Percentiles rank a stretch among this genome's conserved stretches.
Evolutionary conservation across 2,797 vertebrate species (phyloP).

Genomic region (Cheirogaleus major): DNA sequence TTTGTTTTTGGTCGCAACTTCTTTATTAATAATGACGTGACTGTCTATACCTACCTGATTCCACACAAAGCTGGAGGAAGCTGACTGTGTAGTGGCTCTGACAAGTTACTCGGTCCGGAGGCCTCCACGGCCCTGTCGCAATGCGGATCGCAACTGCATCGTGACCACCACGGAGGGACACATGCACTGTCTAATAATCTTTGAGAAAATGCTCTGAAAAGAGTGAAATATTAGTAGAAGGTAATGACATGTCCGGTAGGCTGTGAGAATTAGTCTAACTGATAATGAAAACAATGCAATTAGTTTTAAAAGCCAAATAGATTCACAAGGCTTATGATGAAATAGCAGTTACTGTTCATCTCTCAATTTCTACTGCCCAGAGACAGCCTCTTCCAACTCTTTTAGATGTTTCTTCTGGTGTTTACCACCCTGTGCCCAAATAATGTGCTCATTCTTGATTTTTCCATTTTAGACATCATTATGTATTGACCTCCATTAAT

Average conservation of each 20-base stretch:
- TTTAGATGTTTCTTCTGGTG: not conserved
- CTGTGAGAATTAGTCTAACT: not conserved
- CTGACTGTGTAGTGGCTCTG: not conserved
- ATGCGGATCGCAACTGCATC: not conserved
- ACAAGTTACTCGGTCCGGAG: not conserved
- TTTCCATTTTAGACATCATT: not conserved
- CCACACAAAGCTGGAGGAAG: not conserved
- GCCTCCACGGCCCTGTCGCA: not conserved
- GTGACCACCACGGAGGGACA: not conserved
- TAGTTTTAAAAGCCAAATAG: slow-evolving; percentile 9
- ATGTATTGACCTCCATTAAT: not conserved
- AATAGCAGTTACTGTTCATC: not conserved
- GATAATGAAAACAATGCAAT: not conserved
- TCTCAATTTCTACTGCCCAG: not conserved
- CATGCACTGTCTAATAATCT: not conserved
- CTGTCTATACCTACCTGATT: not conserved
- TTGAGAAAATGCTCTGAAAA: not conserved
- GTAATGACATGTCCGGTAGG: not conserved
- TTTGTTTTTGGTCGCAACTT: not conserved
- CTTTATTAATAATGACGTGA: not conserved
- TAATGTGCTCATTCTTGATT: not conserved
- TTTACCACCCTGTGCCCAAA: not conserved
- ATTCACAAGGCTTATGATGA: not conserved
- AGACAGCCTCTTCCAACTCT: not conserved
- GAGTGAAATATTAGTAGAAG: not conserved